Evolutionary conservation across 2,113 vertebrate species (phyloP).

Genomic region (Vombatus ursinus): DNA sequence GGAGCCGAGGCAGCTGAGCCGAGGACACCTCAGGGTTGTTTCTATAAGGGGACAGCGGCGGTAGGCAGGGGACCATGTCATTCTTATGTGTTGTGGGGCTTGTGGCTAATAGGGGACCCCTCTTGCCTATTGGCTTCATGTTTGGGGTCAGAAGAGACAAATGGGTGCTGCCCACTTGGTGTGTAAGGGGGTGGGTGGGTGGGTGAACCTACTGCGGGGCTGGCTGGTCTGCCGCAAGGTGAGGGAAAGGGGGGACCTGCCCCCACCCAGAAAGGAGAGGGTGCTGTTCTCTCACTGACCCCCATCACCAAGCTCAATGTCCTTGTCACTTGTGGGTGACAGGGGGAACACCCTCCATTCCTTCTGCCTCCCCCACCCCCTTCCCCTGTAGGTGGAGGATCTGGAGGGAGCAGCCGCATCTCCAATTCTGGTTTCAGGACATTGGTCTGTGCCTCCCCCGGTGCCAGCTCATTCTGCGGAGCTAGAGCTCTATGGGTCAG

Average conservation of each 20-base stretch:
- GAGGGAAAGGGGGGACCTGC: not conserved
- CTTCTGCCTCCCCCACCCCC: not conserved
- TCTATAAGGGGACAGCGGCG: not conserved
- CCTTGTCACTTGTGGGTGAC: conserved; percentile 35
- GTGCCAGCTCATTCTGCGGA: not conserved
- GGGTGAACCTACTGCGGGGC: not conserved
- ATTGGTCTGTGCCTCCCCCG: not conserved
- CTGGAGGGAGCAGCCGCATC: not conserved
- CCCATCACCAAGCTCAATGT: not conserved
- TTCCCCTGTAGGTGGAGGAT: not conserved
- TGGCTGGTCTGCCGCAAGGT: not conserved
- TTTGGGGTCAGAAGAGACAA: not conserved
- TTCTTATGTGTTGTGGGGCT: not conserved
- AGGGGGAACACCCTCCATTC: not conserved
- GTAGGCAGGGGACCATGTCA: not conserved
- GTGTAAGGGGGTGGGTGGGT: not conserved
- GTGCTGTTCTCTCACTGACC: not conserved
- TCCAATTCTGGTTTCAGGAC: not conserved
- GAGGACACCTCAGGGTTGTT: not conserved
- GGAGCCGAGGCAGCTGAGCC: not conserved
- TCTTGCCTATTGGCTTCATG: not conserved
- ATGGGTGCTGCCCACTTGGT: not conserved
- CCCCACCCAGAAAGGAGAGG: not conserved
- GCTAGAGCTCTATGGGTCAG: not conserved
- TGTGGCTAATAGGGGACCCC: not conserved